A percentile compares a stretch with the other conserved stretches of the same genome.
These are phyloP conservation scores for Ceratina japonica DNA, from an alignment of 1,140 invertebrate species.

Conservation along the genomic window DNA sequence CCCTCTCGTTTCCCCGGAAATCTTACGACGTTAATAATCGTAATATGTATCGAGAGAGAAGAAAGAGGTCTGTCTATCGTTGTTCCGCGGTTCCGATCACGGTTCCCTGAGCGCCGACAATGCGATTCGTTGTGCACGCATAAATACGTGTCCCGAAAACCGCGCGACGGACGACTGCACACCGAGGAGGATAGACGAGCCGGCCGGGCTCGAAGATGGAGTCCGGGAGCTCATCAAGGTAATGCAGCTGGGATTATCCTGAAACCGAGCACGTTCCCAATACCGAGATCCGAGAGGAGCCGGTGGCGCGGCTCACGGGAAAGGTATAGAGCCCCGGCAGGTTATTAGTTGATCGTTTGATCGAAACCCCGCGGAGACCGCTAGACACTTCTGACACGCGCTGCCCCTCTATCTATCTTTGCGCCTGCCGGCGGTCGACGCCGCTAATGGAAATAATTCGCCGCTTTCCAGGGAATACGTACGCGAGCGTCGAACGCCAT, in stretches of 20 bases:
- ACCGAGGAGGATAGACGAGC: conserved; percentile 25
- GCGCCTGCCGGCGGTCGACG: neutral
- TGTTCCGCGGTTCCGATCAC: neutral
- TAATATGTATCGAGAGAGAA: neutral
- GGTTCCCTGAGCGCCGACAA: conserved; percentile 12
- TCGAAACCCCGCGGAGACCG: conserved; percentile 71
- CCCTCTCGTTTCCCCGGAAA: neutral
- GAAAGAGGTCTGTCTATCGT: neutral
- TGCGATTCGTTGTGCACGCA: conserved; percentile 24
- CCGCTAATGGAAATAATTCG: conserved; percentile 25
- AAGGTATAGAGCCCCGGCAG: conserved; percentile 67
- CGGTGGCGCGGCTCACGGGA: conserved; percentile 64
- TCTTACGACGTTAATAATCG: neutral
- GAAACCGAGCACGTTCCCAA: conserved; percentile 68
- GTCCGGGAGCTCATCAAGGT: conserved; percentile 77
- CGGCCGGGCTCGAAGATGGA: conserved; percentile 61
- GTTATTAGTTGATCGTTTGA: conserved; percentile 78
- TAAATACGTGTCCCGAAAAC: conserved; percentile 39
- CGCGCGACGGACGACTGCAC: conserved; percentile 4
- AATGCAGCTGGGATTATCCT: conserved; percentile 78
- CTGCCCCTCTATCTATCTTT: conserved; percentile 41
- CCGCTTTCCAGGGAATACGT: neutral
- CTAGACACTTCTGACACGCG: conserved; percentile 53
- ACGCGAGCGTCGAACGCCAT: neutral
- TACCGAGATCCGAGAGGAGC: conserved; percentile 60